phyloP scores from a whole-genome alignment of 2,797 vertebrate genomes.

The Botia kubotai region DNA sequence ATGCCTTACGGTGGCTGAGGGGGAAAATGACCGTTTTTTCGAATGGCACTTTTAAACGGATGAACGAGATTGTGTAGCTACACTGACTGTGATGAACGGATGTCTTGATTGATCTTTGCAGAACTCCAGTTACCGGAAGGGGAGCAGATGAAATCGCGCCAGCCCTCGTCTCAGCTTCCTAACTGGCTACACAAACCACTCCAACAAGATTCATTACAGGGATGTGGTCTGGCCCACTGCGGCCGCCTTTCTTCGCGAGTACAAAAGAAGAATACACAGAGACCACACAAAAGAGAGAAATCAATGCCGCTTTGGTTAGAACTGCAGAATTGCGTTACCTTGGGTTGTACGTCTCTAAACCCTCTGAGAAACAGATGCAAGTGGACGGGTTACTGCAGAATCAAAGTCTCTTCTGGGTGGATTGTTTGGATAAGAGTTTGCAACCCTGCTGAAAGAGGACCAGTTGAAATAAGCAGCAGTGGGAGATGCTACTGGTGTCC shows the following conservation, averaged over 20 bases:
- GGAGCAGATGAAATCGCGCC: conserved; percentile 15
- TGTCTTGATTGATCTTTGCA: conserved; percentile 42
- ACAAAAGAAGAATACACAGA: conserved; percentile 49
- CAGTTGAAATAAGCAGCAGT: conserved; percentile 63
- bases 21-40: conserved; percentile 38
- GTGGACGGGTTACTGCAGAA: conserved; percentile 2
- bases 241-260: conserved; percentile 49
- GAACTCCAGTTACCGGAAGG: conserved; percentile 35
- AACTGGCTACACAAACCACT: conserved; percentile 15
- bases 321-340: conserved; percentile 29
- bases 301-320: conserved; percentile 40
- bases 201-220: conserved; percentile 59
- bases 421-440: conserved; percentile 14
- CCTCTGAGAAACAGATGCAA: conserved; percentile 12
- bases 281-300: conserved; percentile 49
- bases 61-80: conserved; percentile 54
- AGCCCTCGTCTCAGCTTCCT: conserved; percentile 4
- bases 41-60: conserved; percentile 50
- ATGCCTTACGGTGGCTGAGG: conserved; percentile 37
- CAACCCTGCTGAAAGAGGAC: conserved; percentile 12
- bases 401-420: conserved; percentile 20
- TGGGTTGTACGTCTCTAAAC: conserved; percentile 24
- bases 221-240: conserved; percentile 57
- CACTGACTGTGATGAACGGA: conserved; percentile 56
- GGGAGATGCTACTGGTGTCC: conserved; percentile 70